A percentile compares a stretch with the other conserved stretches of the same genome.
Conservation (phyloP, 1,140 invertebrate species). For the Drosophila neocordata region DNA sequence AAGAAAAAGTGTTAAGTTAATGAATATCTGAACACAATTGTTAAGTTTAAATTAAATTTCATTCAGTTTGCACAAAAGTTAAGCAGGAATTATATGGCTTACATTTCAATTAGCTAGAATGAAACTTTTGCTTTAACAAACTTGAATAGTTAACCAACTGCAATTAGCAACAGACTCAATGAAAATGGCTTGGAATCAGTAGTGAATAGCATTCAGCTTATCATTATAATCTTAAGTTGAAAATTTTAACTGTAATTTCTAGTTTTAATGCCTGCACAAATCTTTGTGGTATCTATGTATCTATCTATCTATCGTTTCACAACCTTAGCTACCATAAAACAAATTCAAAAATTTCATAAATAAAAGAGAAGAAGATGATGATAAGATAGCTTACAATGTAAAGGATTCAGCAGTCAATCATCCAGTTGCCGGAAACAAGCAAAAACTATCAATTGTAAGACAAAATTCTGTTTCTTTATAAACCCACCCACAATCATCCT, state of each 20-base stretch:
- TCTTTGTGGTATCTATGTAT: no score
- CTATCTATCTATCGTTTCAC: no score
- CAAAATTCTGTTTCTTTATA: constrained; percentile 10
- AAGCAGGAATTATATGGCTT: background rate
- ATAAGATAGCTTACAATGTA: constrained; percentile 1
- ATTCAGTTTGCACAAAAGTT: constrained; percentile 22
- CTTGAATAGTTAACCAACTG: background rate
- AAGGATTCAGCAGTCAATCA: constrained; percentile 14
- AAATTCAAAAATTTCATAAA: background rate
- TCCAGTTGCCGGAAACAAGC: constrained; percentile 33
- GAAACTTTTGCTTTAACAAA: background rate
- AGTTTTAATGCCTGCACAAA: background rate
- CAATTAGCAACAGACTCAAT: background rate
- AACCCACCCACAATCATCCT: background rate
- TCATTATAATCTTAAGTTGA: no score
- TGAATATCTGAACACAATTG: no score
- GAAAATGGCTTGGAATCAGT: background rate
- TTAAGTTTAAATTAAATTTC: background rate
- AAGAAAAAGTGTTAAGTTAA: background rate
- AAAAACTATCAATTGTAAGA: constrained; percentile 52
- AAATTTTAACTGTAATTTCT: background rate
- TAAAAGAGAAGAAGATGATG: background rate
- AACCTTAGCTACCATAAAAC: no score
- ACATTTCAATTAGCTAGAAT: constrained; percentile 3
- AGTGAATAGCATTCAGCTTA: background rate